Base-by-base conservation (phyloP, 2,888 invertebrate genomes). In the Monoplex corrugatus region DNA sequence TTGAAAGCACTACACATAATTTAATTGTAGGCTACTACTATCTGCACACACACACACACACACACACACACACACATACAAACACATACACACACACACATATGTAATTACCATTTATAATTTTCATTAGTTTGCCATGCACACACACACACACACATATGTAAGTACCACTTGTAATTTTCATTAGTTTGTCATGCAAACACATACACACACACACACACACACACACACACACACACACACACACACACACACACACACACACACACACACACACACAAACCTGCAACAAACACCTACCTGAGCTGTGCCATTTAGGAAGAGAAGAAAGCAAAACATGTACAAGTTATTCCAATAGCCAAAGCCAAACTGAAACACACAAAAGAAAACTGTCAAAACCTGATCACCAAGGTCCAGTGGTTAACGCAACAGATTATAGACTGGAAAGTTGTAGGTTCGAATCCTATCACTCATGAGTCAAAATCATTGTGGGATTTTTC, bases 261-360 rank as follows among this genome's bases (percentile, higher is more conserved):
- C 0, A 19, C 23, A 19, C 68, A 68, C 28, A 6, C 68, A 32
- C 72, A 72, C 43, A 83, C 28, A 83, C 19, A n/a, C n/a, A 19
- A 13, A 32, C 83, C 57, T 57, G 57, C 28, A 44, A 68, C 10
- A 40, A n/a, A n/a, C 50, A 82, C 57, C 89, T 92, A 95, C 95
- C 95, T 95, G 95, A 35, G 95, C 95, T 50, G 96, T 94, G 32
- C 96, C 96, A 94, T 96, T 96, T 68, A 96, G 89, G 92, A 96
- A 96, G 83, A 96, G 93, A 50, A 96, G 92, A 1, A 96, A 3
- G 84, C 95, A 92, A 82, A 96, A 95, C 35, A 96, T 90, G 35
- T 90, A 92, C 88, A 95, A 95, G 85, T 94, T 95, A 87, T 93
- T 94, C 95, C 96, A 96, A 16, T 93, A 90, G 45, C 96, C 96